Conservation (phyloP, 2,113 vertebrate species). For the Pomatorhinus ruficollis region DNA sequence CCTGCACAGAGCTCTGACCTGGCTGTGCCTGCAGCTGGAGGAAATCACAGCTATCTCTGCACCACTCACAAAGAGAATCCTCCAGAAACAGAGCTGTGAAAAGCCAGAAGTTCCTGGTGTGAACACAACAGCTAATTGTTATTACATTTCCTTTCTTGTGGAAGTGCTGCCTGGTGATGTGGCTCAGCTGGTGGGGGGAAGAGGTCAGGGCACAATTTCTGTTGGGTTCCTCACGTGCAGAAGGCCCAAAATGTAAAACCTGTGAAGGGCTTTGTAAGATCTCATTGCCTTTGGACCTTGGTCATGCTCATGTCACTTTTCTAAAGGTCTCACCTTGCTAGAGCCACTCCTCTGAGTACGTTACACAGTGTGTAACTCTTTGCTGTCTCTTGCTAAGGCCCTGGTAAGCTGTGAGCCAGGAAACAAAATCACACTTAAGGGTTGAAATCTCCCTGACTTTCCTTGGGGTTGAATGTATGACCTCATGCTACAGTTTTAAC, state of each 20-base stretch:
- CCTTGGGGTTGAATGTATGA: neutral
- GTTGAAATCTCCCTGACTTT: neutral
- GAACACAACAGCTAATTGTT: neutral
- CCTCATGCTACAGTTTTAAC: neutral
- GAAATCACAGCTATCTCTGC: neutral
- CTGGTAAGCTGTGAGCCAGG: neutral
- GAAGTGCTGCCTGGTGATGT: neutral
- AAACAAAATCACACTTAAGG: neutral
- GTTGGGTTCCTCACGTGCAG: accelerated
- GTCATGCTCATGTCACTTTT: neutral
- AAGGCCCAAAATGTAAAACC: neutral
- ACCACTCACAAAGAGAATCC: neutral
- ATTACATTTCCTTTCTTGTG: neutral
- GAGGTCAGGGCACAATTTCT: neutral
- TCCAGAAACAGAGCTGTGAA: neutral
- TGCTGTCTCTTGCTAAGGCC: neutral
- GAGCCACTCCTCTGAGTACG: neutral
- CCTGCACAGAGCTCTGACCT: neutral
- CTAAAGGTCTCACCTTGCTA: neutral
- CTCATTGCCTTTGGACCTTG: neutral
- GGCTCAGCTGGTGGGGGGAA: neutral
- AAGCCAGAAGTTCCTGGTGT: neutral
- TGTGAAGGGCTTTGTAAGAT: neutral
- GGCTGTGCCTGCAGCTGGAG: neutral
- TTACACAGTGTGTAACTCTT: neutral